Evolutionary conservation across 2,797 vertebrate species (phyloP), one percentile per base, ranked within the genome.

Genomic region (Cirrhinus mrigala): DNA sequence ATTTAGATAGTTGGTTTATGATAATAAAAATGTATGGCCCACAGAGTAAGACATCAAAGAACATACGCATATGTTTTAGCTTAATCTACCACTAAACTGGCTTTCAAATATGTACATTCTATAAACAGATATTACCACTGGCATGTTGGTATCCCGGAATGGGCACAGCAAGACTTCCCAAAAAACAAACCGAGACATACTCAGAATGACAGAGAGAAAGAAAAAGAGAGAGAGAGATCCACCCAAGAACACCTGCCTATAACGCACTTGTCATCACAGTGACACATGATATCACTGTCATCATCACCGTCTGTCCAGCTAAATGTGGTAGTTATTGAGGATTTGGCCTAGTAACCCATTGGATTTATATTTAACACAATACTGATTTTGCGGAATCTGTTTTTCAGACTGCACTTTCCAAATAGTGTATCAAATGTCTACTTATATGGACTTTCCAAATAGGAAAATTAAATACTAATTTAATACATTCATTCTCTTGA

Each of bases 51-150:
- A 83, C 89, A 90, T 50, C 84, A 82, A 87, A 81, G 83, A 69
- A 86, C 52, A 68, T 40, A 84, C 52, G 82, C 85, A 85, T 62
- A 75, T 68, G 81, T 79, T 79, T 78, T 46, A 44, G 74, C 78
- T 82, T 56, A 22, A 77, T 91, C 88, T 68, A 68, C 90, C 89
- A 91, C 88, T 86, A 44, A 82, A 85, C 88, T 87, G 82, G 73
- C 86, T 88, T 82, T 90, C 91, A 90, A 69, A 91, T 84, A 91
- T 82, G 84, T 87, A 87, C 89, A 91, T 90, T 92, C 88, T 88
- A 92, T 89, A 90, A 90, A 88, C 83, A 85, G 85, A 78, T 74
- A 77, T 89, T 85, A 90, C 18, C 80, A 84, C 74, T 76, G 84
- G 88, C 62, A 89, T 56, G 85, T 86, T 92, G 91, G 91, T 90